phyloP scores from a whole-genome alignment of 2,797 vertebrate species.

The Hipposideros larvatus region DNA sequence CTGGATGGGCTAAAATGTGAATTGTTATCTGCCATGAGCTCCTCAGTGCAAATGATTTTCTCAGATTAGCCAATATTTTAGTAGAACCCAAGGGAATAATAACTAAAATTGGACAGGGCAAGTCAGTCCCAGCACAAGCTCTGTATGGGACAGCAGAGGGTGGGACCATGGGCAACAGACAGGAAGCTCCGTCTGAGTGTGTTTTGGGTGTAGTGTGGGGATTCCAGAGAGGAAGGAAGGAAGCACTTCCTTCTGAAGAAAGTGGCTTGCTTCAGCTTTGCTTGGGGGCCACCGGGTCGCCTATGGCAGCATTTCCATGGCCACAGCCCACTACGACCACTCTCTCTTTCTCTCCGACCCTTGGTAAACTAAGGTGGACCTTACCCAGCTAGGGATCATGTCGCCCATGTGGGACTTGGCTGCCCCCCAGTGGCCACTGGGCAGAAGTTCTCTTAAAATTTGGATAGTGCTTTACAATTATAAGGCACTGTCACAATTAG shows the following conservation, averaged over 20 bases:
- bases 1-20: neutral
- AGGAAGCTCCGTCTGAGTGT: neutral
- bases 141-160: neutral
- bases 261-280: neutral
- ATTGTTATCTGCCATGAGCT: neutral
- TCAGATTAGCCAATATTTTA: neutral
- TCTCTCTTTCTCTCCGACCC: neutral
- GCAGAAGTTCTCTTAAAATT: neutral
- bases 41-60: neutral
- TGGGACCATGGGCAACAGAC: neutral
- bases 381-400: too few species aligned
- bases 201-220: neutral
- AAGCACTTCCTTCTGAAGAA: too few species aligned
- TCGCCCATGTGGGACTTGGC: neutral
- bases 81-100: neutral
- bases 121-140: neutral
- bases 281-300: neutral
- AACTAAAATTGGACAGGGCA: neutral
- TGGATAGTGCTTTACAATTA: neutral
- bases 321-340: neutral
- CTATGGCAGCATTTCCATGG: rapidly evolving
- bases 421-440: constrained; percentile 35
- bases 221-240: neutral
- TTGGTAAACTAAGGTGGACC: neutral
- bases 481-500: neutral